Conservation (phyloP, 2,113 vertebrate species). For the Microcebus jonahi region DNA sequence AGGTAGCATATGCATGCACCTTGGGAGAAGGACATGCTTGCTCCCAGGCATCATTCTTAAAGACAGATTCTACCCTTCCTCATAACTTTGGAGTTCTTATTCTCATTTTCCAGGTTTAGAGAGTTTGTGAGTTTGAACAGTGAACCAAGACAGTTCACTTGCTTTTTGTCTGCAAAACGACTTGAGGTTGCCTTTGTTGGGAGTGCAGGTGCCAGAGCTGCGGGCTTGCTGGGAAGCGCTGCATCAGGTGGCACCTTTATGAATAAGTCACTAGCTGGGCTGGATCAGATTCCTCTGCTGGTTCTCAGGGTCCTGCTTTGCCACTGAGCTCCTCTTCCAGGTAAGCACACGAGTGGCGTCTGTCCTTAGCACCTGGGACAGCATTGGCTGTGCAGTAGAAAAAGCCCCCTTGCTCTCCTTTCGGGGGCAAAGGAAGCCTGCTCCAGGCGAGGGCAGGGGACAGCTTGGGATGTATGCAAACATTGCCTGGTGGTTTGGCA, state of each 20-base stretch:
- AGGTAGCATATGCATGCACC: fast-evolving
- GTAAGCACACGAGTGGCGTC: not conserved
- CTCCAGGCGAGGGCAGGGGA: not conserved
- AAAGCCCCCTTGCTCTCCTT: not conserved
- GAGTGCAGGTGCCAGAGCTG: fast-evolving
- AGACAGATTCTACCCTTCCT: not conserved
- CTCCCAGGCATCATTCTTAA: fast-evolving
- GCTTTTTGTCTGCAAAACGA: not conserved
- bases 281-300: slow-evolving; percentile 66
- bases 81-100: fast-evolving
- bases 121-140: too few relatives aligned
- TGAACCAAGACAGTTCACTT: too few relatives aligned
- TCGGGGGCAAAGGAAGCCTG: not conserved
- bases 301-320: not conserved
- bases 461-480: not conserved
- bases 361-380: not conserved
- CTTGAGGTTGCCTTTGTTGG: not conserved
- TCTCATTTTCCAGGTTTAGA: not conserved
- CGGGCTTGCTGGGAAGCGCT: not conserved
- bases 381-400: not conserved
- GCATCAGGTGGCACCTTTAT: slow-evolving; percentile 61
- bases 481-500: slow-evolving; percentile 57
- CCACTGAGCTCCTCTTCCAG: not conserved
- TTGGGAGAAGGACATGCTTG: too few relatives aligned
- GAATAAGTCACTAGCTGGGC: slow-evolving; percentile 73